Evolutionary conservation across 2,113 vertebrate species (phyloP), one percentile per base, ranked within the genome.

Genomic region (Proteles cristata): DNA sequence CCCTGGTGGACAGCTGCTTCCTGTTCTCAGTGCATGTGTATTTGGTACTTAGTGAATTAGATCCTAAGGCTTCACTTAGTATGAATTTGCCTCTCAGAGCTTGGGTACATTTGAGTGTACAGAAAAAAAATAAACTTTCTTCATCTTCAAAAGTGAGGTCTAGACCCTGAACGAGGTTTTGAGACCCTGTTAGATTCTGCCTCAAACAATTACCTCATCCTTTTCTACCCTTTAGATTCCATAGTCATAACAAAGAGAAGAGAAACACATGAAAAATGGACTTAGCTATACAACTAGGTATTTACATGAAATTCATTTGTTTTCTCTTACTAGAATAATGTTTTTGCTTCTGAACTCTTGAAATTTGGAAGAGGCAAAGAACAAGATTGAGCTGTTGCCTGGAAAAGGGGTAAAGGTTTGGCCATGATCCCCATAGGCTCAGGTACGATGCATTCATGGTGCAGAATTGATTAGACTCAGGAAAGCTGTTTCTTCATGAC

Each of bases 351-450:
- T 50, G 45, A 85, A 6, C 9, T 50, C 39, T 88, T 45, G 39
- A 92, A 87, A 87, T 83, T 92, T 94, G 26, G 25, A 69, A 81
- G n/a, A 81, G 8, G 21, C 50, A 96, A 94, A 94, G 43, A 85
- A n/a, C 86, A 88, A 82, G 16, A 3, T 71, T 58, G 86, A 35
- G 2, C 4, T 81, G 4, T 82, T 95, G 5, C 15, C 16, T 81
- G 31, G 69, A 81, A 82, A 91, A 80, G 48, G 25, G 50, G 11
- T 74, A 25, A 43, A n/a, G 26, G 33, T 84, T 93, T 96, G 43
- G 19, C 35, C 25, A 15, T 94, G 33, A 65, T 90, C 39, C 31
- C 55, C 88, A 11, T 66, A 85, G 83, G 33, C 33, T 48, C 35
- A 90, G 94, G 88, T 65, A 16, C 14, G 74, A 31, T 6, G 4